These are phyloP conservation scores for Hoplostethus mediterraneus DNA, from an alignment of 2,797 vertebrate genomes.

Conservation along the genomic window DNA sequence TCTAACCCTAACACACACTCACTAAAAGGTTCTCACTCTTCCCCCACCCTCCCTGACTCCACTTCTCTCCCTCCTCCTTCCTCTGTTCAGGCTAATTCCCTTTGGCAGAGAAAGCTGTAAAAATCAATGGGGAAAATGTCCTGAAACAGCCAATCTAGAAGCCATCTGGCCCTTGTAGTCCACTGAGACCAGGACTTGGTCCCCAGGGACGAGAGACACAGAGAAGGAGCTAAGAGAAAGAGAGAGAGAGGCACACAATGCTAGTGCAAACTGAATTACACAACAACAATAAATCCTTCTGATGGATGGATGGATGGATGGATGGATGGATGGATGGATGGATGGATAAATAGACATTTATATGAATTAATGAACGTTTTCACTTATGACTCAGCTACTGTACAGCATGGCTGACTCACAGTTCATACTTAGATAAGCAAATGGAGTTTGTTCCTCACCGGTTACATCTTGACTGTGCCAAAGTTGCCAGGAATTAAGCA, in stretches of 20 bases:
- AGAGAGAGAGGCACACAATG: constrained; percentile 51
- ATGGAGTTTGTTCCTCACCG: too few species aligned
- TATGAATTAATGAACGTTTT: too few species aligned
- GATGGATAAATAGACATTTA: background rate
- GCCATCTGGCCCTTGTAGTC: constrained; percentile 81
- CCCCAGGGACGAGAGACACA: constrained; percentile 62
- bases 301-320: background rate
- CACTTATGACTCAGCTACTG: too few species aligned
- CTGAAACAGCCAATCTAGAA: constrained; percentile 83
- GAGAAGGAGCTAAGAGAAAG: constrained; percentile 34
- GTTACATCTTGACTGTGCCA: too few species aligned
- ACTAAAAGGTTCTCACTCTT: background rate
- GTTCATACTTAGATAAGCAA: too few species aligned
- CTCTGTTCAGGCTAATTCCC: constrained; percentile 66
- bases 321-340: background rate
- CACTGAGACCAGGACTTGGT: constrained; percentile 71
- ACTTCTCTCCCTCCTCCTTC: constrained; percentile 47
- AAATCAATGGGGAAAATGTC: constrained; percentile 85
- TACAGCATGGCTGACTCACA: too few species aligned
- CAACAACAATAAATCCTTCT: constrained; percentile 52
- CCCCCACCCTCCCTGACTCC: constrained; percentile 16
- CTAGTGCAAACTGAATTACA: constrained; percentile 69
- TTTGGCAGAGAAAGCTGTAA: constrained; percentile 79
- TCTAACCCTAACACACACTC: background rate
- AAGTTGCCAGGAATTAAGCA: too few species aligned